Percentiles rank a stretch among this genome's conserved stretches.
phyloP scores from a whole-genome alignment of 2,113 vertebrate species.

The Astur gentilis region DNA sequence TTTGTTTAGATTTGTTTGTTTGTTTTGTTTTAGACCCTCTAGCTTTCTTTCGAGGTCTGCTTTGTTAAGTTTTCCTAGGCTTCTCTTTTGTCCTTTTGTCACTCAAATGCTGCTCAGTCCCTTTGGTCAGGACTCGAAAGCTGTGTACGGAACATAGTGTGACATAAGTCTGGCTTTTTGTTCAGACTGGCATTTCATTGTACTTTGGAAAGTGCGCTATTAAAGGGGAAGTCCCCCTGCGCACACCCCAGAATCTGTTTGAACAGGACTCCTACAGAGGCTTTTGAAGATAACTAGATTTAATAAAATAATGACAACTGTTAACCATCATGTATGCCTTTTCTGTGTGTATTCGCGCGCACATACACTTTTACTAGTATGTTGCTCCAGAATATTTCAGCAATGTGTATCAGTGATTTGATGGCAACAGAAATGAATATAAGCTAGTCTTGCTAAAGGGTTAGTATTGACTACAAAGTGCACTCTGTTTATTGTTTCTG shows the following conservation, averaged over 20 bases:
- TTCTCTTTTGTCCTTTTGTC: too few relatives aligned
- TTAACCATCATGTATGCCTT: neutral
- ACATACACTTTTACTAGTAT: neutral
- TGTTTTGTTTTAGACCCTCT: neutral
- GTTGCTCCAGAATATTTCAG: neutral
- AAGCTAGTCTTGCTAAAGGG: neutral
- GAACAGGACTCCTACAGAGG: neutral
- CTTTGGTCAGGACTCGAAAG: neutral
- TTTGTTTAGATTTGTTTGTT: neutral
- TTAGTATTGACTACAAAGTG: neutral
- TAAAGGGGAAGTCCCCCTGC: too few relatives aligned
- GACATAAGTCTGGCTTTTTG: neutral
- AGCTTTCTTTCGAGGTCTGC: neutral
- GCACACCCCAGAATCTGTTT: neutral
- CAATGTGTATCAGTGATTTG: neutral
- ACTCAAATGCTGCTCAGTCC: neutral
- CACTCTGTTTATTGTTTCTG: neutral
- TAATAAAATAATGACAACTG: neutral
- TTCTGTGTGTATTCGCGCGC: neutral
- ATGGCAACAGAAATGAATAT: neutral
- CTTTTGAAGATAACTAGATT: neutral
- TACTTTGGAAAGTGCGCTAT: neutral
- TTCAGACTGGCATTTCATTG: neutral
- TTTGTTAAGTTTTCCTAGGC: neutral
- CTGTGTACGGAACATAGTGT: neutral